phyloP scores from a whole-genome alignment of 2,113 vertebrate genomes.

The Butastur rufipennis region DNA sequence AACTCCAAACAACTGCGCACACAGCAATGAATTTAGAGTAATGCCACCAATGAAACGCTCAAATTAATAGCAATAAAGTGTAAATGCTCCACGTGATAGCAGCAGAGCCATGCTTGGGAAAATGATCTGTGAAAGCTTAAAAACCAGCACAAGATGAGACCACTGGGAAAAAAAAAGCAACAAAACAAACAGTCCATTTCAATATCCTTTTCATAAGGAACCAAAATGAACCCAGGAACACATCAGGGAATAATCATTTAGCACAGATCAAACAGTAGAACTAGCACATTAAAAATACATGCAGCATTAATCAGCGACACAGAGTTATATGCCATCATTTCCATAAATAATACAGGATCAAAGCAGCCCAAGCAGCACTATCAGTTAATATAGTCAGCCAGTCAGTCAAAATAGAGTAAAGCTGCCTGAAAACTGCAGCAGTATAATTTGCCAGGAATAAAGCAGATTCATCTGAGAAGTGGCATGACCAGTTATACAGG shows the following conservation, averaged over 20 bases:
- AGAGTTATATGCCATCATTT: conserved; percentile 53
- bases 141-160: background rate
- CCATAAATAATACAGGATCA: conserved; percentile 69
- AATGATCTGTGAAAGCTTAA: background rate
- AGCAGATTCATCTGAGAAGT: conserved; percentile 33
- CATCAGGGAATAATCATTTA: conserved; percentile 57
- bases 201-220: conserved; percentile 30
- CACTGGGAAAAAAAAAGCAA: background rate
- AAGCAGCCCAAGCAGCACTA: conserved; percentile 53
- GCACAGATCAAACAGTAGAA: conserved; percentile 61
- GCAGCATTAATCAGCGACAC: conserved; percentile 54
- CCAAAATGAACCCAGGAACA: conserved; percentile 18
- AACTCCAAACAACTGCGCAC: background rate
- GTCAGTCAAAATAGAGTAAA: conserved; percentile 55
- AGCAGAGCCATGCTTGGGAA: background rate
- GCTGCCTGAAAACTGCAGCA: conserved; percentile 30
- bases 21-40: background rate
- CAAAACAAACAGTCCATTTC: conserved; percentile 54
- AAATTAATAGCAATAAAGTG: conserved; percentile 34
- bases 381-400: conserved; percentile 52
- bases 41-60: background rate
- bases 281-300: conserved; percentile 59
- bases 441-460: conserved; percentile 6
- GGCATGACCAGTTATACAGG: conserved; percentile 22
- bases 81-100: background rate